These are phyloP conservation scores for Sebastes flavidus DNA, from an alignment of 2,797 vertebrate genomes.

Conservation along the genomic window DNA sequence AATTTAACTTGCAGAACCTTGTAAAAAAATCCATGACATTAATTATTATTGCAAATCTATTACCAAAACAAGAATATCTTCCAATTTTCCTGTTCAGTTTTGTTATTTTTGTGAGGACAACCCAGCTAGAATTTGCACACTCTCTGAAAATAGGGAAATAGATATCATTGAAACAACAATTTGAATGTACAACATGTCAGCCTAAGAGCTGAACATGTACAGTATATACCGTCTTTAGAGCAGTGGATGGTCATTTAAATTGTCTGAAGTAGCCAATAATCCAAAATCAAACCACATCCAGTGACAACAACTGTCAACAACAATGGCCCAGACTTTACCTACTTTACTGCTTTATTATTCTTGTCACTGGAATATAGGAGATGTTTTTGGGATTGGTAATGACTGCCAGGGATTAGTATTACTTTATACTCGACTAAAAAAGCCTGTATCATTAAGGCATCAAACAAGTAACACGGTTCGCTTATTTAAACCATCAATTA, in stretches of 20 bases:
- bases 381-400: conserved; percentile 44
- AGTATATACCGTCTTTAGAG: neutral
- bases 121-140: neutral
- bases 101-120: neutral
- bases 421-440: conserved; percentile 38
- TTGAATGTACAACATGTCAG: neutral
- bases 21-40: neutral
- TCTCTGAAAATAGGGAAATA: neutral
- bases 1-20: neutral
- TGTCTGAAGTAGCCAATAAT: neutral
- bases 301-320: neutral
- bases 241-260: neutral
- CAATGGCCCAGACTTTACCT: neutral
- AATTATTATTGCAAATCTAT: neutral
- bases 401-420: conserved; percentile 28
- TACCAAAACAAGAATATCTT: neutral
- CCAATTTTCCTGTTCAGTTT: neutral
- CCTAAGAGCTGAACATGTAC: neutral
- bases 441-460: conserved; percentile 1
- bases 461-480: neutral
- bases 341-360: conserved; percentile 40
- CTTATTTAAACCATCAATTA: conserved; percentile 20
- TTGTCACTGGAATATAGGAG: conserved; percentile 33
- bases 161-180: neutral
- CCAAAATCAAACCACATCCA: neutral